Conservation (phyloP, 2,888 invertebrate genomes). For the Phania funesta region DNA sequence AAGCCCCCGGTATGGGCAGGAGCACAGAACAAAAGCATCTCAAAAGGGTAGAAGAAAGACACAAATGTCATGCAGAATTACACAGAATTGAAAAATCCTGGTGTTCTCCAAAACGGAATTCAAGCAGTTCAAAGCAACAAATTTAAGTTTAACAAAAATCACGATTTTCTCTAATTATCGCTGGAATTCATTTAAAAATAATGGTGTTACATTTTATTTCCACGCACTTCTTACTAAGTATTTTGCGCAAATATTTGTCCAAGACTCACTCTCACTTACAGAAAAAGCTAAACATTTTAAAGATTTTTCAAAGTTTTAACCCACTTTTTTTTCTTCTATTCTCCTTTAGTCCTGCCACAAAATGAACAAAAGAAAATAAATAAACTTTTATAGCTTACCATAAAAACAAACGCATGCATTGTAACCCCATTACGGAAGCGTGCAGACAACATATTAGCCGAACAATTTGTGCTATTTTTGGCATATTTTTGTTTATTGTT, state of each 20-base stretch:
- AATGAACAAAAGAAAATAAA: not conserved
- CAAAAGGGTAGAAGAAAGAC: too few species aligned
- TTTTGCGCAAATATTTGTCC: not conserved
- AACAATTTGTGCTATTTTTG: constrained; percentile 63
- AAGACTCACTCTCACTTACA: not conserved
- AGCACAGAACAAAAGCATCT: too few species aligned
- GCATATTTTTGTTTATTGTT: not conserved
- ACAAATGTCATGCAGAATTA: too few species aligned
- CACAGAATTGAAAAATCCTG: too few species aligned
- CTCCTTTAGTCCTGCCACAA: not conserved
- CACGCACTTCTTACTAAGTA: not conserved
- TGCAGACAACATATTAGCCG: constrained; percentile 48
- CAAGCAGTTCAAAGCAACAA: too few species aligned
- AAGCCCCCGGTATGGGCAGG: too few species aligned
- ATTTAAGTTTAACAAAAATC: too few species aligned
- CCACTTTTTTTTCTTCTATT: not conserved
- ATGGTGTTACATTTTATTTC: not conserved
- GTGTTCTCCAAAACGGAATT: too few species aligned
- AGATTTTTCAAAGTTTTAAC: not conserved
- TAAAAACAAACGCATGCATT: constrained; percentile 13
- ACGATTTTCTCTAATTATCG: too few species aligned
- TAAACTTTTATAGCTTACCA: constrained; percentile 7
- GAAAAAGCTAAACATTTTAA: too few species aligned
- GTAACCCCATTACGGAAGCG: constrained; percentile 6
- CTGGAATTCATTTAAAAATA: too few species aligned